Base-by-base conservation (phyloP, 2,888 invertebrate species). In the Aspidiotus rigidus region DNA sequence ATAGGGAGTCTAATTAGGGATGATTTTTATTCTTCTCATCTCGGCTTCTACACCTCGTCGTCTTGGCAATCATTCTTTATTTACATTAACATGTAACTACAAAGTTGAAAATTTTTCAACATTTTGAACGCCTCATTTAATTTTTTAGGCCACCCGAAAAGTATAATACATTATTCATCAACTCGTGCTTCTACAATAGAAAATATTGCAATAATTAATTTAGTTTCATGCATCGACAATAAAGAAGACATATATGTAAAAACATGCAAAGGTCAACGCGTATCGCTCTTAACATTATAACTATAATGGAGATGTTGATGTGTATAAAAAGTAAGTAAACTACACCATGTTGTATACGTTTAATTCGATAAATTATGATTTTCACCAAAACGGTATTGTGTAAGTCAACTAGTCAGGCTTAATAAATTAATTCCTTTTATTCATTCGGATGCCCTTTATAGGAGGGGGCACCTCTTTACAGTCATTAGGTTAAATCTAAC, bases 351-450 rank as follows among this genome's bases (percentile, higher is more conserved):
- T 28, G 28, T 28, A 5, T 28, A 28, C 28, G 28, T 28, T 28
- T 66, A 66, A 66, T 66, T 66, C 64, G 64, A 66, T 66, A 57
- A 66, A 66, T 66, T 66, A 66, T 66, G 64, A 66, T 57, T 59
- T 39, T 28, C 28, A 39, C 28, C 28, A 13, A 59, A 59, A 49
- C 28, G 55, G 17, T 54, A 64, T 39, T 57, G 64, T 66, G 28
- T 42, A 7, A 66, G 64, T 57, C 64, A 41, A 57, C 28, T 28
- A 28, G 28, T 28, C 28, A 28, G 28, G 28, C 64, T 66, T 66
- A 57, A 66, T 66, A 66, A 66, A 66, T 66, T 66, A 66, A 66
- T 66, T 66, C 64, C 64, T 66, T 66, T 66, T 66, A 66, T 66
- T 66, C 64, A 13, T 41, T 42, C 56, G 39, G 44, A 66, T 57